Percentiles rank a stretch among this genome's conserved stretches.
Conservation (phyloP, 2,888 invertebrate species). For the Ormyrus nitidulus region DNA sequence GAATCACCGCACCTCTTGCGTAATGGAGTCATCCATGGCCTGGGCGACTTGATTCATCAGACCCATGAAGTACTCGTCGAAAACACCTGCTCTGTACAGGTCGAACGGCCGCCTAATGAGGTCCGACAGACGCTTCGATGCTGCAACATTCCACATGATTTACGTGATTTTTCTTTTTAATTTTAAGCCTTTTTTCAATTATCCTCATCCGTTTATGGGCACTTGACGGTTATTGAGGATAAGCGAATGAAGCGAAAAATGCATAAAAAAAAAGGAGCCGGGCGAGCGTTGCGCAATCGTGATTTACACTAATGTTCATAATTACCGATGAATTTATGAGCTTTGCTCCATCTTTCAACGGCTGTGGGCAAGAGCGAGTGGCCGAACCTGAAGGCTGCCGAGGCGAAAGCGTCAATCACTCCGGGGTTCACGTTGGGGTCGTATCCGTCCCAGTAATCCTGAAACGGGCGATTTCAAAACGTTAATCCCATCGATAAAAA, state of each 20-base stretch:
- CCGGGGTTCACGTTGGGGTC: slow-evolving; percentile 90
- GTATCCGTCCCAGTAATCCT: slow-evolving; percentile 86
- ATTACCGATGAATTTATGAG: slow-evolving; percentile 93
- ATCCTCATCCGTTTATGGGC: too few relatives aligned
- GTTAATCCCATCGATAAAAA: background rate
- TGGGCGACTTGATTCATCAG: slow-evolving; percentile 95
- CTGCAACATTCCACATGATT: slow-evolving; percentile 75
- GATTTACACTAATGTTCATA: slow-evolving; percentile 20
- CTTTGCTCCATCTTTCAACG: slow-evolving; percentile 95
- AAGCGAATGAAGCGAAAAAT: slow-evolving; percentile 16
- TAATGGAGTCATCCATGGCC: slow-evolving; percentile 96
- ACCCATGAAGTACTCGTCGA: slow-evolving; percentile 95
- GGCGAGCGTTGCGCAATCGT: background rate
- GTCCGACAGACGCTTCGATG: slow-evolving; percentile 91
- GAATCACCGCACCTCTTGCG: slow-evolving; percentile 77
- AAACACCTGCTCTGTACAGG: slow-evolving; percentile 91
- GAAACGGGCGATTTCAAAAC: background rate
- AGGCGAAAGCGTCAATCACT: slow-evolving; percentile 92
- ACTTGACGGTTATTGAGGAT: too few relatives aligned
- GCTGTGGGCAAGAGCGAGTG: slow-evolving; percentile 93
- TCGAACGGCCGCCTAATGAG: slow-evolving; percentile 93
- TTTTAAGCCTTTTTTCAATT: background rate
- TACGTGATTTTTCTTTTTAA: background rate
- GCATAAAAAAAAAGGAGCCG: background rate
- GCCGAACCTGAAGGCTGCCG: slow-evolving; percentile 94